Base-by-base conservation (phyloP, 2,113 vertebrate species). In the Mungos mungo region DNA sequence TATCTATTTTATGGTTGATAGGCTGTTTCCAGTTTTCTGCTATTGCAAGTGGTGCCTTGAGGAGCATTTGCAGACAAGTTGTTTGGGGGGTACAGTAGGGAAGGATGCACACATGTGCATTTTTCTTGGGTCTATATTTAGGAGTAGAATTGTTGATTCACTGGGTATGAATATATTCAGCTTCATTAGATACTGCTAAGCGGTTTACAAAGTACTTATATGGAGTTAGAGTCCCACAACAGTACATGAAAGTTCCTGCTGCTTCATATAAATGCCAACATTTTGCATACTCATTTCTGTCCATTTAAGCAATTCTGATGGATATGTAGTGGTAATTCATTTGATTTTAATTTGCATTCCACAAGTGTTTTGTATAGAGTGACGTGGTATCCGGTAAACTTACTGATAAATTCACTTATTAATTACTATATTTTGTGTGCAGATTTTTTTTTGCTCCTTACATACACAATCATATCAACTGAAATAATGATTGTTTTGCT, bases 361-460 rank as follows among this genome's bases (percentile, higher is more conserved):
- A 83, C 29, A 88, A 16, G 6, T 86, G 21, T 88, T 74, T 96
- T 97, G 71, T 96, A 11, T 68, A 63, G 27, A 82, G n/a, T 82
- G 52, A 93, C 25, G 45, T 81, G 83, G 54, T 72, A 47, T 77
- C 12, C 25, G 85, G 60, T 76, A 31, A 66, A 88, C 15, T 88
- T 86, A 52, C 14, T 47, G 31, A 77, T 54, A 57, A 88, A 54
- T 82, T 81, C 60, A 77, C 18, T 83, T 89, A 86, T 35, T 86
- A 65, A 54, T 97, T 81, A 8, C 57, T 50, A 29, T 21, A 54
- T 25, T 65, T 86, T 60, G 2, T 68, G 21, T 90, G n/a, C 47
- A 31, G 93, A 57, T 11, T 80, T 35, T 71, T 71, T 50, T 81
- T 69, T 45, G 77, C 63, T 79, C n/a, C 60, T 18, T 84, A 45